Conservation (phyloP, 2,888 invertebrate genomes). For the Hypena proboscidalis region DNA sequence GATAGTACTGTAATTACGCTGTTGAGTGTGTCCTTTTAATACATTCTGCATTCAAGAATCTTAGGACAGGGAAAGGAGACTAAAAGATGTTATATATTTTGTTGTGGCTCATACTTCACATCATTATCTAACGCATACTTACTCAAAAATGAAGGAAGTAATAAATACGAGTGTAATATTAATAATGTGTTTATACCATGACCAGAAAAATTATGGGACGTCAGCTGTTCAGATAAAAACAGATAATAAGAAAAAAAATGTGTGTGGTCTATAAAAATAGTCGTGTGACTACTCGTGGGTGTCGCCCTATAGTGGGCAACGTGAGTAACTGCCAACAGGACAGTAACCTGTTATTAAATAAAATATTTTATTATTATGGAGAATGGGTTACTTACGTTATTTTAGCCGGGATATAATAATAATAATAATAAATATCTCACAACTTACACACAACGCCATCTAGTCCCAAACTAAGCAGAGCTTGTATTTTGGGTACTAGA, state of each 20-base stretch:
- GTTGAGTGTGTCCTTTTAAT: too few species aligned
- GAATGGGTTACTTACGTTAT: too few species aligned
- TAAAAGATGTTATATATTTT: slow-evolving; percentile 3
- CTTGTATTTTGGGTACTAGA: too few species aligned
- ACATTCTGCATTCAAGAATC: too few species aligned
- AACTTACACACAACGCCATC: too few species aligned
- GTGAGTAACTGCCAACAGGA: not conserved
- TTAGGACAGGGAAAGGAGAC: not conserved
- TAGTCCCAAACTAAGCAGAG: too few species aligned
- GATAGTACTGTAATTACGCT: too few species aligned
- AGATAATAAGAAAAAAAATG: not conserved
- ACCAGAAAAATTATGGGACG: slow-evolving; percentile 6
- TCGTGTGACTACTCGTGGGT: not conserved
- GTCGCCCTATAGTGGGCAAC: not conserved
- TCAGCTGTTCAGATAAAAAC: slow-evolving; percentile 7
- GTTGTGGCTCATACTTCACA: too few species aligned
- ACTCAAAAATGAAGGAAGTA: slow-evolving; percentile 33
- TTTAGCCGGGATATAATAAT: too few species aligned
- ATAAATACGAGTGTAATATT: slow-evolving; percentile 21
- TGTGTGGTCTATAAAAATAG: slow-evolving; percentile 3
- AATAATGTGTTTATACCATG: slow-evolving; percentile 6
- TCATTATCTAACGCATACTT: slow-evolving; percentile 29
- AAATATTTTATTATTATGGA: not conserved
- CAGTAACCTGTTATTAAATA: slow-evolving; percentile 1
- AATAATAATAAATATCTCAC: too few species aligned